Percentiles rank a stretch among this genome's conserved stretches.
These are phyloP conservation scores for Galerucella pusilla DNA, from an alignment of 2,888 invertebrate genomes.

Conservation along the genomic window DNA sequence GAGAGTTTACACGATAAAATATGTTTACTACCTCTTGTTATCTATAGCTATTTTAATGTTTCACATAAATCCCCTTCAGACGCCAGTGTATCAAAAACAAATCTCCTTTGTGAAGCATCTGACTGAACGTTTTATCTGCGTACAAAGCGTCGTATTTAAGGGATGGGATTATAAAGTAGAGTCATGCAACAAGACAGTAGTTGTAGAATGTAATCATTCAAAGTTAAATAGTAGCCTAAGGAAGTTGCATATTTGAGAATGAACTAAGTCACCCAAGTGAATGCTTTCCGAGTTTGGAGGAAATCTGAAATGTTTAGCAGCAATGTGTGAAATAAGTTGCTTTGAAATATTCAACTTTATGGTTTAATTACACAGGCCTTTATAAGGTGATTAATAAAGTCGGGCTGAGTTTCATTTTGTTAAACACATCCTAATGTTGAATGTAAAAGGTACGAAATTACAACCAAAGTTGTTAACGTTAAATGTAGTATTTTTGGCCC, in stretches of 20 bases:
- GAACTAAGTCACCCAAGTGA: conserved; percentile 11
- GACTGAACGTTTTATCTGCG: conserved; percentile 3
- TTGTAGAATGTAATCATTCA: conserved; percentile 25
- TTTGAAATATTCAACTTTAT: neutral
- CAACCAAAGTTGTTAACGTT: no score
- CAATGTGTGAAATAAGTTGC: conserved; percentile 14
- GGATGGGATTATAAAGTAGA: neutral
- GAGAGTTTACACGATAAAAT: no score
- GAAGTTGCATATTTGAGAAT: conserved; percentile 23
- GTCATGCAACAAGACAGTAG: conserved; percentile 9
- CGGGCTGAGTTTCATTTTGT: no score
- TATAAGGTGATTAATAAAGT: neutral
- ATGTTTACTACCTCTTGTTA: no score
- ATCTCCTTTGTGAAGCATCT: conserved; percentile 8
- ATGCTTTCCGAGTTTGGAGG: conserved; percentile 12
- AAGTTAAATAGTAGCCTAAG: conserved; percentile 18
- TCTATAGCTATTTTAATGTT: neutral
- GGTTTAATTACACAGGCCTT: neutral
- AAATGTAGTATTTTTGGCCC: no score
- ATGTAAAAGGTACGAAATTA: no score
- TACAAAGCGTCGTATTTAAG: conserved; percentile 9
- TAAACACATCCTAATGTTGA: no score
- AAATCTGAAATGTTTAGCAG: conserved; percentile 15
- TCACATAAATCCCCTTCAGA: neutral
- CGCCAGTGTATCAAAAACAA: conserved; percentile 6